These are phyloP conservation scores for Euura lappo DNA, from an alignment of 1,140 invertebrate species.

Conservation along the genomic window DNA sequence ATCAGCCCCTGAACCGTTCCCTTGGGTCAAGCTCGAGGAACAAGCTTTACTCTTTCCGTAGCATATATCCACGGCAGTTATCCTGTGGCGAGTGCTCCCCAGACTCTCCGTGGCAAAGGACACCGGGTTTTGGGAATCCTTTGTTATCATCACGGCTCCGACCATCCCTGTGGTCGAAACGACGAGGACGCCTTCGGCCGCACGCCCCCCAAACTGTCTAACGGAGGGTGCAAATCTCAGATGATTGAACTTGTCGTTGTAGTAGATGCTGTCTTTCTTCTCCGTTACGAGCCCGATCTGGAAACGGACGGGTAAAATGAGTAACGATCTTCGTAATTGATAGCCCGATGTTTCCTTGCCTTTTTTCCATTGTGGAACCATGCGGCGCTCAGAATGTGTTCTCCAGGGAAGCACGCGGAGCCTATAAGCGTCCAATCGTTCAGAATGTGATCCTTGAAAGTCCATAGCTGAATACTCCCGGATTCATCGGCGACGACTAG, in stretches of 20 bases:
- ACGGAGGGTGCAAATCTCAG: conserved; percentile 80
- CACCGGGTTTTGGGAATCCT: conserved; percentile 54
- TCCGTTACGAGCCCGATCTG: conserved; percentile 65
- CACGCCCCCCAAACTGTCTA: conserved; percentile 83
- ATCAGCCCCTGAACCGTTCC: too few relatives aligned
- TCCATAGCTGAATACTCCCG: conserved; percentile 80
- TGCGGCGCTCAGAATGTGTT: conserved; percentile 79
- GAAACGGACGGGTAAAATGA: conserved; percentile 24
- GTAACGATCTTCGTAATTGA: neutral
- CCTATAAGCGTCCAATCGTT: conserved; percentile 77
- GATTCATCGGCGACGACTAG: conserved; percentile 77
- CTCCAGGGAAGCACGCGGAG: conserved; percentile 66
- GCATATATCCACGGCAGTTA: conserved; percentile 77
- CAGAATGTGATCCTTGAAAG: conserved; percentile 77
- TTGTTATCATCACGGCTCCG: conserved; percentile 69
- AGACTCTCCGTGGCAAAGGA: conserved; percentile 71
- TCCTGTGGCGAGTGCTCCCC: conserved; percentile 73
- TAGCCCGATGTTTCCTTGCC: conserved; percentile 42
- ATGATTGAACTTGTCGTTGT: conserved; percentile 85
- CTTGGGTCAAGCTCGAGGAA: neutral
- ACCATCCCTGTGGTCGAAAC: conserved; percentile 87
- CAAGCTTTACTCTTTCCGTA: conserved; percentile 71
- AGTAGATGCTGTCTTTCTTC: conserved; percentile 81
- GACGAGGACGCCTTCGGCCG: conserved; percentile 80
- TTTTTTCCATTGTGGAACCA: conserved; percentile 89